phyloP scores from a whole-genome alignment of 2,113 vertebrate species.

The Takifugu bimaculatus region DNA sequence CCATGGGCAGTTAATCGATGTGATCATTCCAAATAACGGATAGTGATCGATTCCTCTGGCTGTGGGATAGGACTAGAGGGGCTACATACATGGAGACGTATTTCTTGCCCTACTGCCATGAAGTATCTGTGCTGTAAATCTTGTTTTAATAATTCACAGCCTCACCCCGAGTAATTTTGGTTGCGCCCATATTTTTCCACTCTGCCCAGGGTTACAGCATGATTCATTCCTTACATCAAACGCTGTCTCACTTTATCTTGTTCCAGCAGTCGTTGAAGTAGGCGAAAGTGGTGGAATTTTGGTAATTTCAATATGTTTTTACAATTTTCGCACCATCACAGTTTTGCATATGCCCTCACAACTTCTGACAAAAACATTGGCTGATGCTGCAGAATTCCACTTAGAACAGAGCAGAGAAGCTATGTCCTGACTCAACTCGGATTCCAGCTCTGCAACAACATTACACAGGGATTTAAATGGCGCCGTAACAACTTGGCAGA shows the following conservation, averaged over 20 bases:
- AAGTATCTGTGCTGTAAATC: constrained; percentile 36
- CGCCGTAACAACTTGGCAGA: constrained; percentile 19
- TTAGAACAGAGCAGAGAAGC: neutral
- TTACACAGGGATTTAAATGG: constrained; percentile 33
- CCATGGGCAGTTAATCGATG: no score
- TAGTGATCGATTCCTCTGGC: no score
- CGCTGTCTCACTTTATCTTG: constrained; percentile 11
- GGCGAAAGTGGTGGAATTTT: constrained; percentile 9
- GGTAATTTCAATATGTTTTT: neutral
- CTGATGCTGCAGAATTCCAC: constrained; percentile 5
- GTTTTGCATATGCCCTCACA: neutral
- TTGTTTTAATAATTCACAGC: constrained; percentile 36
- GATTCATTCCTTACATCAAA: constrained; percentile 37
- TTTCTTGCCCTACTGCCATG: neutral
- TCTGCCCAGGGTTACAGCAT: constrained; percentile 31
- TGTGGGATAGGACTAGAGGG: no score
- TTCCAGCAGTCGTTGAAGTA: constrained; percentile 20
- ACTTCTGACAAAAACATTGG: neutral
- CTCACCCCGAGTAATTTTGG: constrained; percentile 27
- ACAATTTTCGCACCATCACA: constrained; percentile 1
- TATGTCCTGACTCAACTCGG: constrained; percentile 10
- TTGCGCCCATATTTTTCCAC: constrained; percentile 18
- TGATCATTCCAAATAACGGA: no score
- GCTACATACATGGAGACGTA: no score
- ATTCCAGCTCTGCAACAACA: neutral